Evolutionary conservation across 2,888 invertebrate species (phyloP), one percentile per base, ranked within the genome.

Genomic region (Girardia tigrina): DNA sequence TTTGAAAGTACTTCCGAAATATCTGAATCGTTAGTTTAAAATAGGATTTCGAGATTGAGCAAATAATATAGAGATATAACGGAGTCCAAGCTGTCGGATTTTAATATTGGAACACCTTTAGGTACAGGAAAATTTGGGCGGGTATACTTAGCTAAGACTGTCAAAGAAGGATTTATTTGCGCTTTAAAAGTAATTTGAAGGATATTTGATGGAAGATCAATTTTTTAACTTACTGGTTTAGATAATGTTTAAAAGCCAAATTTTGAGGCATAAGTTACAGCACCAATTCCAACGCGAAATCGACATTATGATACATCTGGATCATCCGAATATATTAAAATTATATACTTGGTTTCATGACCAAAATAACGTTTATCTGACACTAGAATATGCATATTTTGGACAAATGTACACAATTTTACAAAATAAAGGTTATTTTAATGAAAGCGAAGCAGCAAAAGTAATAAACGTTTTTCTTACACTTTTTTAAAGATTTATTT

Each of bases 71-170:
- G 56, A 16, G 56, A 56, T n/a, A 8, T 56, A 2, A n/a, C 56
- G 4, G 56, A 20, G 4, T 56, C 56, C 2, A 4, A 56, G 23
- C 23, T 56, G n/a, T 20, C n/a, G 23, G 74, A 74, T 27, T 97
- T 97, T 84, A 94, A 95, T 81, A 90, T 97, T 80, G 95, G 97
- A 0, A 88, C 90, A 76, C 90, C 92, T 0, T 85, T 97, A 23
- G 97, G 97, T 0, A 91, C 91, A 85, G 97, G 97, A 79, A 95
- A 94, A 86, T 97, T 97, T 85, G 97, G 95, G 1, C 92, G 91
- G 85, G 97, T 97, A 0, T 97, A 94, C 84, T 86, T 95, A 80
- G 94, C 94, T 0, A 88, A 94, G 77, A 94, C 95, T 82, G 93
- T 90, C 81, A 88, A 88, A 78, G 91, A 91, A 16, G 88, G 90